Evolutionary conservation across 1,140 invertebrate genomes (phyloP).

Genomic region (Propsilocerus akamusi): DNA sequence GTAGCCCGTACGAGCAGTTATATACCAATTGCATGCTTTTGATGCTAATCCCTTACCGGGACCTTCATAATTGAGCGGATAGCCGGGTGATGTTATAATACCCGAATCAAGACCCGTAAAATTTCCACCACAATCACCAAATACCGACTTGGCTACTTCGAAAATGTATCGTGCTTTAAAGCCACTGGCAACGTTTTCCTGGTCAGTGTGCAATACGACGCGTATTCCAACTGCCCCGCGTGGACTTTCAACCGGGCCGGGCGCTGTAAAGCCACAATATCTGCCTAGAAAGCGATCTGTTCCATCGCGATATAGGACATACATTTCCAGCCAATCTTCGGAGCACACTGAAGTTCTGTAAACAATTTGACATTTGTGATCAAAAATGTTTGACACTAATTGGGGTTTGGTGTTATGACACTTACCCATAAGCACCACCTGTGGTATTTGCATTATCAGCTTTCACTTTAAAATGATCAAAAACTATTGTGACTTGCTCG

Average conservation of each 20-base stretch:
- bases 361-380: not conserved
- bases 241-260: conserved; percentile 79
- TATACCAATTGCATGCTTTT: conserved; percentile 82
- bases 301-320: conserved; percentile 63
- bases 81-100: conserved; percentile 67
- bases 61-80: conserved; percentile 67
- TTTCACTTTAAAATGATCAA: conserved; percentile 81
- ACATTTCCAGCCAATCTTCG: conserved; percentile 87
- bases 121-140: conserved; percentile 82
- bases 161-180: conserved; percentile 83
- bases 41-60: conserved; percentile 52
- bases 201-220: conserved; percentile 67
- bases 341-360: conserved; percentile 50
- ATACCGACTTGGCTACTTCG: conserved; percentile 65
- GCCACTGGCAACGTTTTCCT: conserved; percentile 65
- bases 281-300: conserved; percentile 66
- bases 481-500: conserved; percentile 81
- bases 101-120: conserved; percentile 70
- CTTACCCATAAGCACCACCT: conserved; percentile 38
- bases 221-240: conserved; percentile 64
- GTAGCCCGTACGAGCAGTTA: conserved; percentile 60
- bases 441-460: conserved; percentile 40
- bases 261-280: conserved; percentile 66
- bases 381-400: not conserved
- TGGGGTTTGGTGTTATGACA: conserved; percentile 6